These are phyloP conservation scores for Malacoctenus gilli DNA, from an alignment of 2,797 vertebrate genomes.

Conservation along the genomic window DNA sequence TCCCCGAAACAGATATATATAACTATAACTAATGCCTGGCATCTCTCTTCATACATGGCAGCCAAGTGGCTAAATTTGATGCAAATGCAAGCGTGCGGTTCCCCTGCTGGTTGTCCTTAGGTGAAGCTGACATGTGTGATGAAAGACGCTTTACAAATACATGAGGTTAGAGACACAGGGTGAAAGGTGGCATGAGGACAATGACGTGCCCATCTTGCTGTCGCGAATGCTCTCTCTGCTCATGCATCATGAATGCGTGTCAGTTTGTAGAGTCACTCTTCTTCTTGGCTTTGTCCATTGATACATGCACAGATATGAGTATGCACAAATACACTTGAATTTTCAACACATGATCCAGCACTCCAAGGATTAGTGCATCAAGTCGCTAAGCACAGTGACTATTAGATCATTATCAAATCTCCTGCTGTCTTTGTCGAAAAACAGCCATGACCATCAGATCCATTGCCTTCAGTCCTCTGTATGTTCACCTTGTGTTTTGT, in stretches of 20 bases:
- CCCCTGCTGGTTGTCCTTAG: slow-evolving; percentile 36
- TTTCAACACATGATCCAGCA: not conserved
- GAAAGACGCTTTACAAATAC: slow-evolving; percentile 57
- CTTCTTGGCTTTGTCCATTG: slow-evolving; percentile 15
- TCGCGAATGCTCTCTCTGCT: slow-evolving; percentile 50
- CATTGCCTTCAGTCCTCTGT: slow-evolving; percentile 39
- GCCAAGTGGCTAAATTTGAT: slow-evolving; percentile 15
- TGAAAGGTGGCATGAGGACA: slow-evolving; percentile 53
- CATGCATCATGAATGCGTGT: slow-evolving; percentile 35
- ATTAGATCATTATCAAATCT: too few relatives aligned
- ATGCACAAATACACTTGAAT: slow-evolving; percentile 4
- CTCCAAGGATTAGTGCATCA: slow-evolving; percentile 27
- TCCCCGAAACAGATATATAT: slow-evolving; percentile 17
- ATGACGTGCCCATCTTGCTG: slow-evolving; percentile 43
- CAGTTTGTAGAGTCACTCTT: slow-evolving; percentile 40
- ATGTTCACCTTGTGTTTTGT: slow-evolving; percentile 25
- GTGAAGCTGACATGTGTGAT: slow-evolving; percentile 49
- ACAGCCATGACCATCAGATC: slow-evolving; percentile 30
- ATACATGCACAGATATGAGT: not conserved
- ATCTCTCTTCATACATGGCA: not conserved
- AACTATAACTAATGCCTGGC: slow-evolving; percentile 11
- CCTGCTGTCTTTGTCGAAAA: slow-evolving; percentile 19
- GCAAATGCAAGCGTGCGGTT: slow-evolving; percentile 15
- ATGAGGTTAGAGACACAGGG: slow-evolving; percentile 41
- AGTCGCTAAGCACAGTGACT: slow-evolving; percentile 37